phyloP scores from a whole-genome alignment of 2,888 invertebrate species.

The Perizoma affinitatum region DNA sequence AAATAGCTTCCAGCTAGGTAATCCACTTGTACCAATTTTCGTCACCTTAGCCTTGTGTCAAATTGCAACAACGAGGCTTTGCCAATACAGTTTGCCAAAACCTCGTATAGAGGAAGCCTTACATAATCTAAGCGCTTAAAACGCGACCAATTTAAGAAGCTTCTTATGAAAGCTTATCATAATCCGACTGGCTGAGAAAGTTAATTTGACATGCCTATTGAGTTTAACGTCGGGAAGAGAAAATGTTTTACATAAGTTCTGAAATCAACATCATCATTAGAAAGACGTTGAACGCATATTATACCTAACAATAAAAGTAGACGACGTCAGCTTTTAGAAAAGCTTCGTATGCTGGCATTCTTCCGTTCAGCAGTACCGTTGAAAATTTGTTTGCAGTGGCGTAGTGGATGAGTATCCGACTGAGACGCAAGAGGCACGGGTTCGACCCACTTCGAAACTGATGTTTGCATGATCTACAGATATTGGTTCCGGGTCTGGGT shows the following conservation, averaged over 20 bases:
- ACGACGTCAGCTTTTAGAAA: no score
- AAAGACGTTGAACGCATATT: background rate
- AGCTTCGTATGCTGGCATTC: no score
- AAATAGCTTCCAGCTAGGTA: no score
- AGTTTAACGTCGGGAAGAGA: constrained; percentile 28
- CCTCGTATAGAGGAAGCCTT: background rate
- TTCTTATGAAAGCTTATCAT: constrained; percentile 47
- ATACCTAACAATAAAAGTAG: no score
- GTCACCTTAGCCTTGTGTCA: background rate
- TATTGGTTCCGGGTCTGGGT: no score
- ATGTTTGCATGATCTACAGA: no score
- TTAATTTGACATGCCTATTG: constrained; percentile 49
- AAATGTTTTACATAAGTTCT: constrained; percentile 11
- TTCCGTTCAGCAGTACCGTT: no score
- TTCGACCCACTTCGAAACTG: no score
- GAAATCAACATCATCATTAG: background rate
- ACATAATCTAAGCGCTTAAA: constrained; percentile 31
- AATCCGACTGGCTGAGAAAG: constrained; percentile 49
- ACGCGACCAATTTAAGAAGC: constrained; percentile 49
- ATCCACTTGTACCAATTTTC: background rate
- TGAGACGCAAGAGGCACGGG: no score
- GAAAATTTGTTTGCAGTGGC: no score
- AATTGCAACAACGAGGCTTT: background rate
- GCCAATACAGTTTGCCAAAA: constrained; percentile 1
- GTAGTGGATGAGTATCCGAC: no score